Evolutionary conservation across 1,140 invertebrate genomes (phyloP).

Genomic region (Parapsyche elsis): DNA sequence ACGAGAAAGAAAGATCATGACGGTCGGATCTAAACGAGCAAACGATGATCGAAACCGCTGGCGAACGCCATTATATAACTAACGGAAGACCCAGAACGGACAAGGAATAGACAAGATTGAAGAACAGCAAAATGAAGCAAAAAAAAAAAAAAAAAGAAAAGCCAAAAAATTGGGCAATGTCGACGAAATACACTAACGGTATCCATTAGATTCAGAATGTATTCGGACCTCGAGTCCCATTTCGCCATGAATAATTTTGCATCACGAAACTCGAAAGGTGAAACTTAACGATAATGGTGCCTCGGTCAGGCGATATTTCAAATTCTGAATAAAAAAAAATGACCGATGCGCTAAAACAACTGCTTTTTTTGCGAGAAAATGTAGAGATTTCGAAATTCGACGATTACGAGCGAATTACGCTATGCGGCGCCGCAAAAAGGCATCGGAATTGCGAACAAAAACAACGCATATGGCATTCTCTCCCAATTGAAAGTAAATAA

Average conservation of each 20-base stretch:
- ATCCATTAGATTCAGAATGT: background rate
- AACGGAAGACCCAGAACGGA: conserved; percentile 7
- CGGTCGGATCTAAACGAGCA: no score
- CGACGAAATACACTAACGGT: conserved; percentile 6
- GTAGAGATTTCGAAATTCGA: background rate
- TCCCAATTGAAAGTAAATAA: no score
- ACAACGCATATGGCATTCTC: no score
- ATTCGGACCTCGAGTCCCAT: background rate
- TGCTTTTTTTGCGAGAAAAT: background rate
- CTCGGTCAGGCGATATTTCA: background rate
- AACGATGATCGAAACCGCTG: background rate
- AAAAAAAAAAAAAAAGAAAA: background rate
- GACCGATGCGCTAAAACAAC: conserved; percentile 2
- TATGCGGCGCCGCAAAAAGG: no score
- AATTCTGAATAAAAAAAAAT: background rate
- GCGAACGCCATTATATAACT: background rate
- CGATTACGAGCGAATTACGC: background rate
- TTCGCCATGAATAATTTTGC: conserved; percentile 14
- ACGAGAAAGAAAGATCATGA: no score
- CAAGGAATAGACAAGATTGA: background rate
- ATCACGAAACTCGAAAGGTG: conserved; percentile 10
- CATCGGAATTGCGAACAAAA: no score
- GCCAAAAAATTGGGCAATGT: background rate
- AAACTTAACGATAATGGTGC: conserved; percentile 2
- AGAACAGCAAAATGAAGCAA: no score